Evolutionary conservation across 1,140 invertebrate species (phyloP), one percentile per base, ranked within the genome.

Genomic region (Platorchestia sp.): DNA sequence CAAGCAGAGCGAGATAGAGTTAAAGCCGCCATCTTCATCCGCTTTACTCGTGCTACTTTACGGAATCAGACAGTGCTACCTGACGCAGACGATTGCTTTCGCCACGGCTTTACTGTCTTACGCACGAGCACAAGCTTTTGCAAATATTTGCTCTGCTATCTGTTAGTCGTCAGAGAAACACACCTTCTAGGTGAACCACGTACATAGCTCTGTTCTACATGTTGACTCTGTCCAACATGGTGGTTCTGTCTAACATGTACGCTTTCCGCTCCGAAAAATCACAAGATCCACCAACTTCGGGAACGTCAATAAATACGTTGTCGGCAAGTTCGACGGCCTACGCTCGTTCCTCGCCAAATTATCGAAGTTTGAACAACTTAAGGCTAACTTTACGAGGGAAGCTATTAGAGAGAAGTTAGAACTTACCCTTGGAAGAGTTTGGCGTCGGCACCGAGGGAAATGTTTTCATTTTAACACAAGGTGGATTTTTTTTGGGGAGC

Each of bases 291-390:
- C 59, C 59, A 75, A 75, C 59, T 75, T 75, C 36, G 59, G 59
- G 14, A 27, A 75, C 59, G 59, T 75, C 59, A 36, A 75, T 75
- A 75, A 75, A 75, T 27, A 75, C 59, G 59, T 75, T 75, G 59
- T 75, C 59, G 59, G 36, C 59, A 75, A 75, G 59, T 75, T 75
- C 59, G 59, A 75, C 59, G 59, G 59, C 59, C 59, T 19, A 75
- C 59, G 59, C 59, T 75, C 59, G 59, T 75, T 75, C 59, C 59
- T 75, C 27, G 7, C 59, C 59, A 75, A 75, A 75, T 75, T 75
- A 75, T 75, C 59, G 59, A 75, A 75, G 59, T 75, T 75, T 75
- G 59, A 75, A 75, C 59, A 75, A 75, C 59, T 75, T 75, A 75
- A 75, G 59, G 59, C 59, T 75, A 75, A 75, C 59, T 75, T 75